Evolutionary conservation across 2,888 invertebrate genomes (phyloP), one percentile per base, ranked within the genome.

Genomic region (Lingula anatina): DNA sequence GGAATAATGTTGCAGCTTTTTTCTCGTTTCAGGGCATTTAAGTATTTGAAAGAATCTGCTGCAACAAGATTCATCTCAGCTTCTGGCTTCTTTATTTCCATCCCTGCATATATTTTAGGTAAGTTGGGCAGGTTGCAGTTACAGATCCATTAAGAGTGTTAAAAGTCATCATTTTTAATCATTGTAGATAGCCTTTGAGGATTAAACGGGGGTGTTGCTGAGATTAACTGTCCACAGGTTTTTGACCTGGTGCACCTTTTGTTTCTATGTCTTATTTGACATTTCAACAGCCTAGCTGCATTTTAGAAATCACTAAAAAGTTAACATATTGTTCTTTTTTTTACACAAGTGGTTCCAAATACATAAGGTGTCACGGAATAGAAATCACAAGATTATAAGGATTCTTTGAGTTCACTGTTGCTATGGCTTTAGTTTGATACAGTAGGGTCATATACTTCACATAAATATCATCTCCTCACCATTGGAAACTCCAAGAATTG

Each of bases 101-200:
- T 94, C 80, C 93, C 93, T 61, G 88, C 91, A 61, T 92, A 93
- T 79, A 82, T 93, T 75, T 89, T 92, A 77, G 90, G 92, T 91
- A 79, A 79, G 80, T 71, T 39, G 31, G n/a, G n/a, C n/a, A n/a
- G n/a, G n/a, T n/a, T n/a, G n/a, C n/a, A n/a, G n/a, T n/a, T n/a
- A n/a, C n/a, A n/a, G n/a, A n/a, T n/a, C n/a, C n/a, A n/a, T n/a
- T n/a, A n/a, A n/a, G n/a, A n/a, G n/a, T n/a, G n/a, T n/a, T n/a
- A n/a, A n/a, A 25, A 23, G 15, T 27, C 28, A 15, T 36, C 36
- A 21, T 3, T 31, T 21, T 27, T 26, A 5, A 5, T 12, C 44
- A 31, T 35, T 31, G 15, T 20, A 25, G n/a, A 5, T 18, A 15
- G 15, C 18, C 24, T 21, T 46, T 24, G 18, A 18, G 18, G n/a